Evolutionary conservation across 1,140 invertebrate genomes (phyloP), one percentile per base, ranked within the genome.

Genomic region (Drosophila ananassae): DNA sequence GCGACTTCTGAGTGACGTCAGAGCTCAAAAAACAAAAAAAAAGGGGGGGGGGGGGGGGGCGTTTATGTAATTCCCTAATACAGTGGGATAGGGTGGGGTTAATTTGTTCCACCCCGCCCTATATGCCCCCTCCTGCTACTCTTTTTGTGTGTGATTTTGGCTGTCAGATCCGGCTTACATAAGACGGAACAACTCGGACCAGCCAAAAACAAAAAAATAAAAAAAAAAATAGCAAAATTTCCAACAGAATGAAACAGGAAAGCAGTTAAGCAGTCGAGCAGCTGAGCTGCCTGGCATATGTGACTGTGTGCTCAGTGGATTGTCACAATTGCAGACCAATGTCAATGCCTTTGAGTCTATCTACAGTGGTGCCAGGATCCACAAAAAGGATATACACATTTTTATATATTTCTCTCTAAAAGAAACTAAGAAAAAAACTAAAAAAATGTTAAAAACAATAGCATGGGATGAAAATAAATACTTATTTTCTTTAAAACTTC

Each of bases 301-400:
- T 66, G 62, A 50, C 47, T 64, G 64, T 55, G 58, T 50, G 39
- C 59, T 57, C 39, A 41, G 39, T 41, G 60, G 72, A 77, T 77
- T 85, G 81, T 89, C 83, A 87, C 82, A 89, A 87, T 89, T 87
- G 78, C 55, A 56, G 82, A 63, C 83, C 82, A 87, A 87, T 87
- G 82, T 87, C 82, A 85, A 82, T 85, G 82, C 82, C 82, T 85
- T 85, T 54, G 78, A 39, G 34, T 48, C 13, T 0, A 28, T 13
- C 41, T 55, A 84, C 80, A 64, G 61, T 82, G 80, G 41, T n/a
- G 4, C 0, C 0, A 30, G 10, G 10, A 24, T 8, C 6, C 1
- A 0, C 3, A 0, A 8, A 57, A 12, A 22, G 30, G 17, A 17
- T 17, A 17, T 17, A 17, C 17, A 17, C 17, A 17, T 17, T 17